Base-by-base conservation (phyloP, 2,113 vertebrate species). In the Upupa epops region DNA sequence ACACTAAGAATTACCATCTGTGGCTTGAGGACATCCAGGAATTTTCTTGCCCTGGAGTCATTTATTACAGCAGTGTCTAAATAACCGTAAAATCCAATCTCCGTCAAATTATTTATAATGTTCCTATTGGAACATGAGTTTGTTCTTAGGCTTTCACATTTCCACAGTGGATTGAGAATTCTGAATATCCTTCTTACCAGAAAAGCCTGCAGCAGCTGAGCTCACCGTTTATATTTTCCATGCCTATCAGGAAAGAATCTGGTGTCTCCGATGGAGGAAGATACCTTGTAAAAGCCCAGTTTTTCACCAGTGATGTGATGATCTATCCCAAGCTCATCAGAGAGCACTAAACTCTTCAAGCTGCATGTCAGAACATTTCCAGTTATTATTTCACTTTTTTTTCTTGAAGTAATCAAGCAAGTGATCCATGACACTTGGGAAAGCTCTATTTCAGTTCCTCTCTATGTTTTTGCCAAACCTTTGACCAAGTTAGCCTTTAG, bases 11-110 rank as follows among this genome's bases (percentile, higher is more conserved):
- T 90, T 89, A 69, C 88, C 88, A 94, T 96, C 93, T 96, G 94
- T 93, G 73, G 74, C 66, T 78, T 93, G 77, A 94, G 51, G 55
- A 92, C 92, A 96, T 96, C 96, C 96, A 96, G 94, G 92, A 96
- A 92, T 95, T 90, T 96, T 96, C 81, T 96, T 37, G n/a, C 71
- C 74, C 77, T 90, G 96, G 88, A 96, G 94, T 90, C 28, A 84
- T 94, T 96, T 93, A 82, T 84, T 90, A 82, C 24, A 84, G 31
- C 77, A 84, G 74, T 76, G 58, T 95, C 77, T 93, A 93, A 95
- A 92, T 86, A 95, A 93, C 90, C 77, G 92, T 87, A 87, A 92
- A 95, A 90, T 59, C 77, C 89, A 93, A 93, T 90, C 42, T 93
- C 63, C 2, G 0, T 88, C 86, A 94, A 90, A 75, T 81, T 87